Base-by-base conservation (phyloP, 1,140 invertebrate species). In the Cecropterus lyciades region DNA sequence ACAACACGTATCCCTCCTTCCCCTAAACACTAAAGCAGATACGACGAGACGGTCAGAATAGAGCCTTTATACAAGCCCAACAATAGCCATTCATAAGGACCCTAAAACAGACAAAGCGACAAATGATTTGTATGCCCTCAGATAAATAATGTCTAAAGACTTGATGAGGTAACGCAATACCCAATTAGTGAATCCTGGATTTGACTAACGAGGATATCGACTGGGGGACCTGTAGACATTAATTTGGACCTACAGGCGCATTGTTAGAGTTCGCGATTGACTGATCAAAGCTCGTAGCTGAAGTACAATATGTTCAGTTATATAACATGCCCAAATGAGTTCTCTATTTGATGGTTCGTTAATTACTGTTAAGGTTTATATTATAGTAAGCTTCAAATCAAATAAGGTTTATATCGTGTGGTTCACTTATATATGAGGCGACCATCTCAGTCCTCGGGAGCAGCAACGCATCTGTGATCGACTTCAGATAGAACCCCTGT, bases 121-220 rank as follows among this genome's bases (percentile, higher is more conserved):
- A 40, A 53, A 53, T 17, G 9, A 53, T 40, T 53, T 53, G 49
- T 37, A 53, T 33, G 52, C 10, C 52, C 14, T 10, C 33, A 55
- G 52, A 55, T 55, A 40, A 55, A 55, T 33, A 55, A 55, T 55
- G 33, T 24, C 20, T 24, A 24, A 11, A 55, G 30, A 17, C 52
- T 55, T 55, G 52, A 55, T 55, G 52, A 40, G 30, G 33, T 40
- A 55, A 55, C 52, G 15, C 52, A 33, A 55, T 55, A 55, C 33
- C 52, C 52, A 55, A 55, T 55, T 55, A 55, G 52, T 14, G 30
- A n/a, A 55, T n/a, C 37, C 30, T 40, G 52, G 33, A 37, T 55
- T 55, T 11, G 52, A 40, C 52, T 55, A 55, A 55, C 37, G 52
- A 40, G 30, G 11, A 30, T 14, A 55, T 33, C 30, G 37, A 40